Conservation (phyloP, 2,797 vertebrate species). For the Odontamblyopus rebecca region DNA sequence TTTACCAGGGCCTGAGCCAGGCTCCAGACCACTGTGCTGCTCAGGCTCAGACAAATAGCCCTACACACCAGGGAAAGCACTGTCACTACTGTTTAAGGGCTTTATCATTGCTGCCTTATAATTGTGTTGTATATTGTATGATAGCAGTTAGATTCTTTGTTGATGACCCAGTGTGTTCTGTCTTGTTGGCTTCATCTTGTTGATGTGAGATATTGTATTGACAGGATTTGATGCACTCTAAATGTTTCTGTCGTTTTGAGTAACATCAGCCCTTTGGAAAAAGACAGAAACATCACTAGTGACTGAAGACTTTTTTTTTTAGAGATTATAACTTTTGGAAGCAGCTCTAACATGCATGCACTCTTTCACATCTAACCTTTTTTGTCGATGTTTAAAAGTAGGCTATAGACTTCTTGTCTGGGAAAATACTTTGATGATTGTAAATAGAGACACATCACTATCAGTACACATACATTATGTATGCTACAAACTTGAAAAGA, state of each 20-base stretch:
- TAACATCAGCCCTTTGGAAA: conserved; percentile 8
- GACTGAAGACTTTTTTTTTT: background rate
- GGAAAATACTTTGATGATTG: conserved; percentile 4
- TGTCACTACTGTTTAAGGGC: background rate
- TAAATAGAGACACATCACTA: conserved; percentile 2
- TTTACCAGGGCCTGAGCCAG: conserved; percentile 42
- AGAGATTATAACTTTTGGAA: background rate
- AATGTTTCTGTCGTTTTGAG: conserved; percentile 4
- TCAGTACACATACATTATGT: conserved; percentile 4
- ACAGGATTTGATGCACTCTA: conserved; percentile 1
- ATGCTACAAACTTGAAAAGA: conserved; percentile 12
- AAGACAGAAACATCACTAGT: conserved; percentile 6
- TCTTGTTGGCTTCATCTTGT: background rate
- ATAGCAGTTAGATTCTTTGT: background rate
- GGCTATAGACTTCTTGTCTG: background rate
- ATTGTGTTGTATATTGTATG: background rate
- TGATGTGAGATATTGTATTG: background rate
- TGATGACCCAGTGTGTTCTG: background rate
- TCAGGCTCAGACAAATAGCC: background rate
- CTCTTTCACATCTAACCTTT: conserved; percentile 10
- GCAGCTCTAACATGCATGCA: background rate
- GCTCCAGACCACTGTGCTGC: conserved; percentile 9
- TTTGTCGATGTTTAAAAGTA: background rate
- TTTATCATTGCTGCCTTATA: background rate
- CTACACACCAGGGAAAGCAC: background rate